Evolutionary conservation across 1,140 invertebrate species (phyloP), one percentile per base, ranked within the genome.

Genomic region (Atta cephalotes): DNA sequence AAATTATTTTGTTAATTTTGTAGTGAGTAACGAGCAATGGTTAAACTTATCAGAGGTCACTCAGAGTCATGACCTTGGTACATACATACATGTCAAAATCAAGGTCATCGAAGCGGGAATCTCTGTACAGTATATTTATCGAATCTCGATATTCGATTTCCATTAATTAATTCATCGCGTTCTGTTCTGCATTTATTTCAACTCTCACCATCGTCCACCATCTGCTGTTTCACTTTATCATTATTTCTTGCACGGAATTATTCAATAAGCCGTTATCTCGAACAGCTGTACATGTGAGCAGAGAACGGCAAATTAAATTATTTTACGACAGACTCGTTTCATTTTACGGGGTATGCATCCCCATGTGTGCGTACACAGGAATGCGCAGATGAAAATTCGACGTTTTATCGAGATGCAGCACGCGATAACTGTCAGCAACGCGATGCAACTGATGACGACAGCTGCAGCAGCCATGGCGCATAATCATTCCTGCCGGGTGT

Each of bases 381-480:
- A 58, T 16, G 49, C 39, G 81, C 82, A 85, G 82, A 45, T 78
- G 82, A 58, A 85, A 63, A 85, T 78, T 63, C n/a, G 58, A n/a
- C n/a, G 12, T 39, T 77, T 78, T 63, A 82, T 35, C 78, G 51
- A 81, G 31, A 71, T n/a, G 53, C 25, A n/a, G 21, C 62, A 62
- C 45, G 35, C 72, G 76, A 86, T 63, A 53, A 85, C 28, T 45
- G 45, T 62, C 70, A 70, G 14, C 56, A 45, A 10, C 10, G 14
- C 65, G 31, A 21, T 21, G 45, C 25, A 16, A 53, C 9, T 14
- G 21, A 39, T 39, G 60, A 9, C 35, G 53, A 31, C 63, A 80
- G 84, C 63, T 68, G 84, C 84, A 28, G 45, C 62, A 60, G 74
- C 21, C 31, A n/a, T 16, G 31, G 76, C 62, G 62, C 51, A 66